Evolutionary conservation across 2,113 vertebrate species (phyloP), one percentile per base, ranked within the genome.

Genomic region (Henicopernis longicauda): DNA sequence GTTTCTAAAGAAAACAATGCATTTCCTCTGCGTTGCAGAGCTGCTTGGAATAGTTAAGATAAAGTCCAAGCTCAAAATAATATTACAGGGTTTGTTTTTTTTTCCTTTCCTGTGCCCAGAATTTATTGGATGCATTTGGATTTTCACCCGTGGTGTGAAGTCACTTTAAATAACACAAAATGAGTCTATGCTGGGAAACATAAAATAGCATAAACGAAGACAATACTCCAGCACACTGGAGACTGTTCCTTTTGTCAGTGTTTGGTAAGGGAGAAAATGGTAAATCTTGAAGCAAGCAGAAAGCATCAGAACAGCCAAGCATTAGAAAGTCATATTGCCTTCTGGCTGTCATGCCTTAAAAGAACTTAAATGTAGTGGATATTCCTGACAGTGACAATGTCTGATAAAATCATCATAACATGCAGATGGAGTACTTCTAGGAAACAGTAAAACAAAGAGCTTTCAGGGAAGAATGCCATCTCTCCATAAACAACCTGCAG

Each of bases 371-470:
- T 40, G 40, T 63, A 78, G 65, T 77, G 61, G 70, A 52, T 96
- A 73, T 66, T 89, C 55, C 49, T 52, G 36, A 57, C 36, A 55
- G 49, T 58, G 57, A 58, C 45, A 47, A 36, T 4, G 11, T 70
- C 65, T 62, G 59, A 85, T 81, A 84, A 86, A 74, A 76, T 67
- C 15, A 2, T 79, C 77, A 40, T 55, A 94, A 70, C 21, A n/a
- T 55, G 49, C 73, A 92, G 80, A 85, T 73, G 71, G 54, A 94
- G 19, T 82, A 72, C 54, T 93, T 95, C 70, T 91, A 94, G 89
- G 63, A 77, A 94, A 58, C 1, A 6, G 29, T 61, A 52, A 63
- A 61, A 50, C 54, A 70, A 62, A 73, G 55, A 63, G 79, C 42
- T 92, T 82, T 77, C 26, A 77, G 40, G 47, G 50, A 80, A 74